Conservation (phyloP, 2,797 vertebrate species). For the Macropus fuliginosus region DNA sequence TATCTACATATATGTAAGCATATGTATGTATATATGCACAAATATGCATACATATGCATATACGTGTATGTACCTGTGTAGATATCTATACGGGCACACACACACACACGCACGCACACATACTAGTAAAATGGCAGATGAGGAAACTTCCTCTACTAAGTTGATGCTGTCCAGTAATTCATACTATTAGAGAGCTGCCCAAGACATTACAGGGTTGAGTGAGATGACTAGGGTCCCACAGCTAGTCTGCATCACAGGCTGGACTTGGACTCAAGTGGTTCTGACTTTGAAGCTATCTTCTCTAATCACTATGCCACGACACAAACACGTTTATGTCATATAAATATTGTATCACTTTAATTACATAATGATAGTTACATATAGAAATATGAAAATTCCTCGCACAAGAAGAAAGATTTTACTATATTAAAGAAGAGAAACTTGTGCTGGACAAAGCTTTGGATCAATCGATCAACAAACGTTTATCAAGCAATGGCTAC, state of each 20-base stretch:
- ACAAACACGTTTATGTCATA: background rate
- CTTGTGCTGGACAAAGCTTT: background rate
- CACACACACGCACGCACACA: background rate
- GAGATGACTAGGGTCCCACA: background rate
- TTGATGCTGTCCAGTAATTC: background rate
- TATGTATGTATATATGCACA: too few relatives aligned
- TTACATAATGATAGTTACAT: background rate
- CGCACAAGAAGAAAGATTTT: background rate
- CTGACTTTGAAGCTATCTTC: background rate
- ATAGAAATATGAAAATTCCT: background rate
- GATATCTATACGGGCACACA: background rate
- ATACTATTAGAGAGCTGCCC: background rate
- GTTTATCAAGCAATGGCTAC: background rate
- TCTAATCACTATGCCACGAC: background rate
- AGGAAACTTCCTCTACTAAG: background rate
- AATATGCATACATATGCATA: background rate
- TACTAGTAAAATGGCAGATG: background rate
- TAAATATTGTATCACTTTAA: background rate
- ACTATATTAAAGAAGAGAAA: background rate
- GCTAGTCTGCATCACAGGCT: background rate
- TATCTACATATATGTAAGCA: background rate
- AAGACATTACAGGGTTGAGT: background rate
- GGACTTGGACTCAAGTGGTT: background rate
- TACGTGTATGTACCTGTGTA: background rate
- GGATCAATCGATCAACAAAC: background rate